Evolutionary conservation across 2,888 invertebrate species (phyloP).

Genomic region (Agrochola macilenta): DNA sequence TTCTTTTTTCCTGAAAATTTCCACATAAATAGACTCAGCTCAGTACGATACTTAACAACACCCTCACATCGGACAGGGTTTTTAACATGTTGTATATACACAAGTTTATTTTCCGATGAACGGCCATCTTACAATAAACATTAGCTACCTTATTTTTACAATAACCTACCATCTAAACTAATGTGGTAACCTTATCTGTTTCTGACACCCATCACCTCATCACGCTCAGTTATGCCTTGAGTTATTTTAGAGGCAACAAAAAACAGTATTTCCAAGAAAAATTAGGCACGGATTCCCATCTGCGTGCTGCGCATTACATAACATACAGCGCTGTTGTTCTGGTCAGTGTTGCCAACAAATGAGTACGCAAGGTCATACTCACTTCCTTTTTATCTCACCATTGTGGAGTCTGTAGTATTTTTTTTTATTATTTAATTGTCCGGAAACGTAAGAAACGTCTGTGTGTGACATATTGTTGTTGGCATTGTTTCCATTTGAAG

Average conservation of each 20-base stretch:
- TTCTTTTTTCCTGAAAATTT: too few species aligned
- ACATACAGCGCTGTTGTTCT: conserved; percentile 27
- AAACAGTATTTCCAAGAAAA: conserved; percentile 49
- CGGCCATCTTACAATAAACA: too few species aligned
- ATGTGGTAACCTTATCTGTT: neutral
- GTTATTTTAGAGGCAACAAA: conserved; percentile 29
- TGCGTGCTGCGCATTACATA: conserved; percentile 40
- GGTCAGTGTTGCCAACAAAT: conserved; percentile 61
- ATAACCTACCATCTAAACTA: neutral
- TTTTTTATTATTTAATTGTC: conserved; percentile 36
- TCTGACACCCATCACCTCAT: neutral
- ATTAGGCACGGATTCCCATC: conserved; percentile 32
- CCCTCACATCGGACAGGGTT: too few species aligned
- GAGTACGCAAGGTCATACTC: conserved; percentile 51
- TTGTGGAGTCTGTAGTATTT: conserved; percentile 44
- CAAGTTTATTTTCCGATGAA: too few species aligned
- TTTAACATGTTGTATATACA: too few species aligned
- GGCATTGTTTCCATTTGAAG: conserved; percentile 8
- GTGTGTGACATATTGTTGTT: conserved; percentile 20
- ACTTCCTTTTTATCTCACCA: conserved; percentile 62
- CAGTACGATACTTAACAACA: too few species aligned
- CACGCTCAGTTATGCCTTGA: neutral
- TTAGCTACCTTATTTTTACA: too few species aligned
- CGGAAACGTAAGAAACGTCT: conserved; percentile 29
- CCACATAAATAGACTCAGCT: too few species aligned